Base-by-base conservation (phyloP, 2,113 vertebrate genomes). In the Pelobates fuscus region DNA sequence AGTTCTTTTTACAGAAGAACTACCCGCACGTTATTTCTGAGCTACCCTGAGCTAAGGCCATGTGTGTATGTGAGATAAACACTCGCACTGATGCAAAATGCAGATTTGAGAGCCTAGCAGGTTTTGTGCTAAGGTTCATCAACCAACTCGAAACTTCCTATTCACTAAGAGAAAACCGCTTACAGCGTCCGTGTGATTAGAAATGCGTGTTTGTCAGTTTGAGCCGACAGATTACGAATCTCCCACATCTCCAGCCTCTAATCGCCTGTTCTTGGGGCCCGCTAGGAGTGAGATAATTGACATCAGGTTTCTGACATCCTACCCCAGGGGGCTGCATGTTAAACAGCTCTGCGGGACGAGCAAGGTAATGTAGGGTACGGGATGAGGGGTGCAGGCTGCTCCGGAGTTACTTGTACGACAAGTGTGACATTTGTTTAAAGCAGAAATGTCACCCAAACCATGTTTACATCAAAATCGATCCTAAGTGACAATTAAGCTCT, bases 271-370 rank as follows among this genome's bases (percentile, higher is more conserved):
- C 32, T 44, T 5, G 5, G 62, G 37, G 32, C 21, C 37, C 43
- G 62, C 62, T 43, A 41, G 62, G 62, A 65, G 32, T 41, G 32
- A 65, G 30, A 65, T 65, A 44, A 65, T 65, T 65, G 32, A 41
- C 62, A 65, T 65, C 32, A 44, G 62, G 62, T 65, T 65, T 8
- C 62, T 43, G 62, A 65, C 62, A 65, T 65, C 37, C 32, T 65
- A 65, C 62, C 62, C 43, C 62, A 6, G 37, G 62, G 62, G 62
- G 62, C 21, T 65, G 62, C 32, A 65, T 65, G 62, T 44, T 65
- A 65, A 43, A 24, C 62, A 65, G 62, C 29, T 63, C 27, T 21
- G 60, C 24, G 32, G 29, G 2, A 55, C 20, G 14, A 63, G 20
- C 11, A 37, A 63, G 60, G 4, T 8, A 37, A 23, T 37, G 60